Percentiles rank a stretch among this genome's conserved stretches.
phyloP scores from a whole-genome alignment of 2,113 vertebrate genomes.

The Ceyx melanurus region DNA sequence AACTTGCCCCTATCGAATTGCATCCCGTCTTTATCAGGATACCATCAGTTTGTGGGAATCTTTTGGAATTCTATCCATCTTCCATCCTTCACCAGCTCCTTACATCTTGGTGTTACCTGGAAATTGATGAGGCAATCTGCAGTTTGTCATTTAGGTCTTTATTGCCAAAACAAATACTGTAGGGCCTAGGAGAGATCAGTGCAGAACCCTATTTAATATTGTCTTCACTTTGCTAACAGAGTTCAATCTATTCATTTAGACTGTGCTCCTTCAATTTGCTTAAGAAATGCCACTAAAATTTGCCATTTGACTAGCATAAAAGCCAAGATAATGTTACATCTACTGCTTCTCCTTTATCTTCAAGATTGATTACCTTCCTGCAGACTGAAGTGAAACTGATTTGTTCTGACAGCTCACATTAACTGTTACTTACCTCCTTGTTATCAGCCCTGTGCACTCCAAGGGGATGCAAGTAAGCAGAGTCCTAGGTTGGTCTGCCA shows the following conservation, averaged over 20 bases:
- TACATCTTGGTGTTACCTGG: neutral
- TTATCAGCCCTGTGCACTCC: neutral
- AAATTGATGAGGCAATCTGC: neutral
- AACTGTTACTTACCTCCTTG: neutral
- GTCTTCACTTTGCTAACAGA: neutral
- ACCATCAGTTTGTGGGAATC: neutral
- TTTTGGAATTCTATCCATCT: neutral
- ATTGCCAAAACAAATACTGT: neutral
- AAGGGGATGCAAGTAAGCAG: neutral
- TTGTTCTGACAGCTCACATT: constrained; percentile 29
- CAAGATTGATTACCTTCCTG: neutral
- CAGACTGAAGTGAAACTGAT: neutral
- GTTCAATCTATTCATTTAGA: constrained; percentile 13
- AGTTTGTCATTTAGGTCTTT: constrained; percentile 1
- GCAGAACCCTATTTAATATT: neutral
- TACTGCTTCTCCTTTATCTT: neutral
- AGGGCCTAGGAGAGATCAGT: neutral
- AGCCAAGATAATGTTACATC: neutral
- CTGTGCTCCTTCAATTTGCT: neutral
- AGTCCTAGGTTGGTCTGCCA: neutral
- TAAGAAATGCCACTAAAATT: constrained; percentile 3
- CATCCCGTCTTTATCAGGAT: neutral
- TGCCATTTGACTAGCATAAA: neutral
- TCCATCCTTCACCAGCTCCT: neutral
- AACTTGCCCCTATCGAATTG: neutral